phyloP scores from a whole-genome alignment of 2,888 invertebrate genomes.

The Tipula unca region DNA sequence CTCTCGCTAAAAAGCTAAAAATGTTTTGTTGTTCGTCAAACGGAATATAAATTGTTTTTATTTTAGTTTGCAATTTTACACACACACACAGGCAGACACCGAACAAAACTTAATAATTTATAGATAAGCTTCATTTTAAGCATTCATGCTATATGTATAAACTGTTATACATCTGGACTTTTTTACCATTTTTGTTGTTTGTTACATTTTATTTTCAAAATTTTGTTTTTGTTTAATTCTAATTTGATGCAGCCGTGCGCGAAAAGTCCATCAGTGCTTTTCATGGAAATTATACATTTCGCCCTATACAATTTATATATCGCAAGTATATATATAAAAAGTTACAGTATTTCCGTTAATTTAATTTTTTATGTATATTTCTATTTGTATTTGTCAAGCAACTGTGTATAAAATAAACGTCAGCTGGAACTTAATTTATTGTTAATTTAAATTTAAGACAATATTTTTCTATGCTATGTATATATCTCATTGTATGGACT shows the following conservation, averaged over 20 bases:
- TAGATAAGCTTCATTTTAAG: neutral
- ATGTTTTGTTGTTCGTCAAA: neutral
- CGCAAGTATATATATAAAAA: neutral
- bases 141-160: too few relatives aligned
- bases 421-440: neutral
- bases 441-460: neutral
- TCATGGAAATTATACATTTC: neutral
- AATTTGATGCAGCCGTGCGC: neutral
- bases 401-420: neutral
- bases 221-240: neutral
- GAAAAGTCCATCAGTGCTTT: neutral
- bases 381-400: neutral
- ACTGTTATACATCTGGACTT: neutral
- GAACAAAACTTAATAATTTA: neutral
- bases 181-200: neutral
- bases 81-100: too few relatives aligned
- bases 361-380: neutral
- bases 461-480: neutral
- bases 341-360: neutral
- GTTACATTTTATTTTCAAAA: neutral
- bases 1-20: neutral
- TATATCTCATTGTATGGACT: neutral
- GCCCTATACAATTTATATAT: too few relatives aligned
- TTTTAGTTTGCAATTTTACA: neutral
- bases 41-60: neutral